Percentiles rank a stretch among this genome's conserved stretches.
These are phyloP conservation scores for Drosophila emarginata DNA, from an alignment of 2,888 invertebrate genomes.

Conservation along the genomic window DNA sequence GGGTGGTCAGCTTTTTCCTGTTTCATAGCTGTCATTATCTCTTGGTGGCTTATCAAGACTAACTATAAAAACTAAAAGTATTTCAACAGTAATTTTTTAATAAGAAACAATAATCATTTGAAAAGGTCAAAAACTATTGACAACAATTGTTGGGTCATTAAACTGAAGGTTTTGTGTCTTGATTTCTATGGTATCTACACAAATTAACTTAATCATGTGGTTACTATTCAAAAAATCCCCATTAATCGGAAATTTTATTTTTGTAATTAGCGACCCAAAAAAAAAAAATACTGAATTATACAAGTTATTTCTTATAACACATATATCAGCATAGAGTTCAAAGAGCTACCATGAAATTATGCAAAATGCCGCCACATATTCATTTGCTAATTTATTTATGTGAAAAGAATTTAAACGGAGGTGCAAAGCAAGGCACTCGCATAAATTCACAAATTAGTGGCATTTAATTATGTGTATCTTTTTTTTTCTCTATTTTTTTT, in stretches of 20 bases:
- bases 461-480: slow-evolving; percentile 24
- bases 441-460: slow-evolving; percentile 67
- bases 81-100: not conserved
- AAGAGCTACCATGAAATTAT: slow-evolving; percentile 66
- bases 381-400: slow-evolving; percentile 57
- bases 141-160: slow-evolving; percentile 28
- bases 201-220: slow-evolving; percentile 24
- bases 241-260: too few relatives aligned
- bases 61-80: slow-evolving; percentile 18
- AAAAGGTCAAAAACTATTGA: slow-evolving; percentile 57
- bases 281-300: slow-evolving; percentile 2
- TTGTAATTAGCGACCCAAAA: slow-evolving; percentile 5
- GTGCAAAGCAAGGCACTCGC: slow-evolving; percentile 47
- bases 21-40: not conserved
- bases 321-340: slow-evolving; percentile 58
- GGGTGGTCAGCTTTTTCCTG: not conserved
- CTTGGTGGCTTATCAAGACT: slow-evolving; percentile 1
- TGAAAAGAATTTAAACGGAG: slow-evolving; percentile 46
- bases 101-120: not conserved
- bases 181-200: not conserved
- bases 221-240: not conserved
- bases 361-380: slow-evolving; percentile 61
- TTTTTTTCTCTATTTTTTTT: slow-evolving; percentile 20
- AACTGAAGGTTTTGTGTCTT: not conserved
- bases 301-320: slow-evolving; percentile 42